Base-by-base conservation (phyloP, 2,797 vertebrate species). In the Limosa lapponica region DNA sequence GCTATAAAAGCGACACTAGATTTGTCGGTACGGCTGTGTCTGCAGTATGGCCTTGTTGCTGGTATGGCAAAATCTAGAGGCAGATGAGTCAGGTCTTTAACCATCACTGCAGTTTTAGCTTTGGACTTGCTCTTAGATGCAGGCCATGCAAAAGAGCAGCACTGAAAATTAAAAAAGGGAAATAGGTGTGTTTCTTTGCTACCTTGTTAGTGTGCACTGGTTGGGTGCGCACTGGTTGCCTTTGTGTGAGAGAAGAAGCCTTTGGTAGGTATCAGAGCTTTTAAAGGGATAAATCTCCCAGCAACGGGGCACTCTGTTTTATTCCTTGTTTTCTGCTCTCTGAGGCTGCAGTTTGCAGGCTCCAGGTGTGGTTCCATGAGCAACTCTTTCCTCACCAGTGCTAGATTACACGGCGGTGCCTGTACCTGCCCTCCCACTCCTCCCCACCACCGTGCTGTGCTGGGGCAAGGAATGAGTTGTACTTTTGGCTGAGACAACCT, bases 371-470 rank as follows among this genome's bases (percentile, higher is more conserved):
- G 58, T 66, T 91, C 36, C 3, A 0, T 39, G 34, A 89, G 25
- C 17, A 66, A 4, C 9, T 51, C 58, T 71, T 92, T 55, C 41
- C 67, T 74, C 41, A 67, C 20, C 16, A 13, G 16, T 19, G 23
- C 37, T 24, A 11, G 32, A 37, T 84, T n/a, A 37, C 0, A 0
- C 19, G 49, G 28, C 70, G 5, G 0, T 73, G 61, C 49, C 39
- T 52, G 41, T 87, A 81, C 36, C 25, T 87, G 37, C 82, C 48
- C 0, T 0, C 23, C 81, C 74, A 48, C 44, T 82, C 28, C 22
- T 52, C 57, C 58, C n/a, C 73, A 43, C 32, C 11, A 4, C 37
- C 27, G 30, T n/a, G 23, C 69, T 64, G 49, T 64, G 59, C 59
- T 15, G 30, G 30, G 41, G 28, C 15, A 43, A 44, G 46, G 66